Conservation (phyloP, 2,113 vertebrate species). For the Guaruba guarouba region DNA sequence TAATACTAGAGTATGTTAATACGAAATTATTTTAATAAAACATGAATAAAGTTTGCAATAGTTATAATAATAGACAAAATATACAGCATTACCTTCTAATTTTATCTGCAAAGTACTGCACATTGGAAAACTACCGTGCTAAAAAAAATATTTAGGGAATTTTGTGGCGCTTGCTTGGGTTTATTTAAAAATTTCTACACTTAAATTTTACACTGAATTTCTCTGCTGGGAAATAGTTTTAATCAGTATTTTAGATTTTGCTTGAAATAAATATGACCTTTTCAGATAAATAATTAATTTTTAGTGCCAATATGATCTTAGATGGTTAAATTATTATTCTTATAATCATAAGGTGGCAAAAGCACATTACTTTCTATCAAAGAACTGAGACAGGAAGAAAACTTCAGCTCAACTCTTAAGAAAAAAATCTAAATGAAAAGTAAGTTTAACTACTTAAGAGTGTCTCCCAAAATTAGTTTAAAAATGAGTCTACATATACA, state of each 20-base stretch:
- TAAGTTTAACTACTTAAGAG: background rate
- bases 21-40: background rate
- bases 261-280: background rate
- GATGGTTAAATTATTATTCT: background rate
- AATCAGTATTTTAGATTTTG: background rate
- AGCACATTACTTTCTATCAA: background rate
- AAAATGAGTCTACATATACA: background rate
- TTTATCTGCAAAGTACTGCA: background rate
- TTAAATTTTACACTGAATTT: background rate
- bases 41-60: background rate
- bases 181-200: background rate
- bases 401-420: background rate
- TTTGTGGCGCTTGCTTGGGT: background rate
- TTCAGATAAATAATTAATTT: background rate
- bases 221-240: background rate
- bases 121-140: accelerated
- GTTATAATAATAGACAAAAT: background rate
- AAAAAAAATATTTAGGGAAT: background rate
- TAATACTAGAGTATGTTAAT: background rate
- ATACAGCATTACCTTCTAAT: background rate
- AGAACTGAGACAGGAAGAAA: background rate
- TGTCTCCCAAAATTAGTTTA: background rate
- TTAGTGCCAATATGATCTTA: background rate
- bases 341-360: background rate
- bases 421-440: background rate